Evolutionary conservation across 2,797 vertebrate species (phyloP), one percentile per base, ranked within the genome.

Genomic region (Argentina silus): DNA sequence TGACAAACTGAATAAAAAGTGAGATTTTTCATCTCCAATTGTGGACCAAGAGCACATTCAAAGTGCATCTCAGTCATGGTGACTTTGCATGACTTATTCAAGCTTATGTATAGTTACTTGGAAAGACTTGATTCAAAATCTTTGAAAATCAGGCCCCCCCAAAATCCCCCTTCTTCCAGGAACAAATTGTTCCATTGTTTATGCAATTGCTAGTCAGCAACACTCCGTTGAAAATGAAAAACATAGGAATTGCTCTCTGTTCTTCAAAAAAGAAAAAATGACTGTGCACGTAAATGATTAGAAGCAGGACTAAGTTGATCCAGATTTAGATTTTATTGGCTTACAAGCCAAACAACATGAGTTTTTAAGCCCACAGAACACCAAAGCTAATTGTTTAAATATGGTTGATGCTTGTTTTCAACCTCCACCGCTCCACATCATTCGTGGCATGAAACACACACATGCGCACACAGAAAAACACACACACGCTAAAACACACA

Each of bases 371-470:
- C 88, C 82, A 79, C 78, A 90, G 78, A 83, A 83, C 81, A 87
- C 85, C 59, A 69, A 73, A 65, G 75, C 87, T 88, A 91, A 92
- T 91, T 91, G 90, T 87, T 91, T 85, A 90, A 92, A 91, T 83
- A 91, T 92, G 91, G 89, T 83, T 86, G 79, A 78, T 69, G 59
- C 74, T 81, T 76, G 84, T 87, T 86, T 86, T 74, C 85, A 85
- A 84, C 85, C 86, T 83, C 82, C 76, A 74, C 59, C 81, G 77
- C 69, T 75, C 83, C 79, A 81, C 83, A 82, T 83, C 85, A 72
- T 68, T 9, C 57, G 79, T 69, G 50, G 73, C 56, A 68, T 48
- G 47, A 83, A 47, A 21, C 47, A 19, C 56, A 42, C 27, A 62
- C 45, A 63, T 27, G 53, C 10, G 48, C 59, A 55, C 59, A 72